Evolutionary conservation across 2,888 invertebrate species (phyloP), one percentile per base, ranked within the genome.

Genomic region (Spodoptera littoralis): DNA sequence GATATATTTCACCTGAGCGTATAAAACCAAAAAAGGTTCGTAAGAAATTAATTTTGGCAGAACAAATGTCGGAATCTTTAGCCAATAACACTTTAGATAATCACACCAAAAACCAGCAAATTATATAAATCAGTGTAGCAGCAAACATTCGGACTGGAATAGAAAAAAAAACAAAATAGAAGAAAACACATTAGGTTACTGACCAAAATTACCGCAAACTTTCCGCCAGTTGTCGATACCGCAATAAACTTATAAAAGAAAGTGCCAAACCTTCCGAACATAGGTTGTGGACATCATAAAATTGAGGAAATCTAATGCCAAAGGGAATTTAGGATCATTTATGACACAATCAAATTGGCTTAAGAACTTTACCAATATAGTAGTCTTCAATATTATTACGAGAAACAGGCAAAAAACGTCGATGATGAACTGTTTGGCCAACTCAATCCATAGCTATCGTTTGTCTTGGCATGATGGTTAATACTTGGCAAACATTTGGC

Each of bases 361-460:
- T 6, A 36, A 36, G 30, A 36, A 36, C 30, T 36, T 36, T 9
- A 36, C 9, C 30, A 36, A 9, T 36, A 8, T 9, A 8, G 6
- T 6, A 36, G 30, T 36, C 36, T 36, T 36, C 36, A 27, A 27
- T 18, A 18, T 18, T 18, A 6, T 30, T 6, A 4, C 4, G 4
- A 6, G 30, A 30, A 30, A 30, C 30, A 6, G 30, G 30, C 30
- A 30, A 30, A 27, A 47, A 13, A 51, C 12, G 27, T 50, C 49
- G 27, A 27, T 52, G 68, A 70, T 46, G 1, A 46, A 73, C 45
- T n/a, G 49, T 43, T 43, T 18, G 18, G 18, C 18, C 43, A 48
- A 43, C 59, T 66, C 36, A 59, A 73, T 67, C 48, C 36, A n/a
- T 48, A 65, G 54, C 65, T 58, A 65, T 73, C 65, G 69, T 72